A percentile compares a stretch with the other conserved stretches of the same genome.
Conservation (phyloP, 1,140 invertebrate species). For the Neodiprion virginianus region DNA sequence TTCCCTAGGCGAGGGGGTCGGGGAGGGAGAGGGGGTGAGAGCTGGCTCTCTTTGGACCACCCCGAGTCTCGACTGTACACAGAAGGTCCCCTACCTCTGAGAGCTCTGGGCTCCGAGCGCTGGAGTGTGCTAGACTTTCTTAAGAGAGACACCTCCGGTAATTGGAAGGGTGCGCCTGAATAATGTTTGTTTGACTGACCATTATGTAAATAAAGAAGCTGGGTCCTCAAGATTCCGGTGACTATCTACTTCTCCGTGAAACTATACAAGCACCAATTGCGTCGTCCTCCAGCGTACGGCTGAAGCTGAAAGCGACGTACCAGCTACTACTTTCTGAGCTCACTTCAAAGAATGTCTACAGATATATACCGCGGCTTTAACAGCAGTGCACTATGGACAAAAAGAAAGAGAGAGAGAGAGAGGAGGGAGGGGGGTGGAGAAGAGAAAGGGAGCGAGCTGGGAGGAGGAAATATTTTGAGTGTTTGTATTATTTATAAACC, state of each 20-base stretch:
- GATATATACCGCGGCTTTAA: no score
- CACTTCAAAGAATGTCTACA: no score
- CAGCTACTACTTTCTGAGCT: no score
- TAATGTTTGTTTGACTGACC: constrained; percentile 37
- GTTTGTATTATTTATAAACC: no score
- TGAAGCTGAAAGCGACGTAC: no score
- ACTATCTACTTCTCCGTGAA: constrained; percentile 12
- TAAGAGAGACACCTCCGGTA: constrained; percentile 29
- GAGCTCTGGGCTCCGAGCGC: neutral
- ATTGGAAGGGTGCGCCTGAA: constrained; percentile 36
- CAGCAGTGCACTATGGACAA: no score
- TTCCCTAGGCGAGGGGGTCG: no score
- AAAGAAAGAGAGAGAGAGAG: no score
- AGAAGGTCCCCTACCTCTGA: constrained; percentile 26
- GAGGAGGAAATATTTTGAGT: no score
- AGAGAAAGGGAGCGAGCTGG: no score
- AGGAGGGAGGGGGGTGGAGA: no score
- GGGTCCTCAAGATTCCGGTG: constrained; percentile 24
- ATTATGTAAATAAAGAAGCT: constrained; percentile 36
- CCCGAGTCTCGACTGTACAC: neutral
- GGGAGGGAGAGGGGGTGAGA: no score
- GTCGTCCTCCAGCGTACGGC: neutral
- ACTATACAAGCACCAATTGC: neutral
- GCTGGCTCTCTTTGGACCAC: constrained; percentile 1
- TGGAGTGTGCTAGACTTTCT: constrained; percentile 18